These are phyloP conservation scores for Eulimnadia texana DNA, from an alignment of 1,140 invertebrate species.

Conservation along the genomic window DNA sequence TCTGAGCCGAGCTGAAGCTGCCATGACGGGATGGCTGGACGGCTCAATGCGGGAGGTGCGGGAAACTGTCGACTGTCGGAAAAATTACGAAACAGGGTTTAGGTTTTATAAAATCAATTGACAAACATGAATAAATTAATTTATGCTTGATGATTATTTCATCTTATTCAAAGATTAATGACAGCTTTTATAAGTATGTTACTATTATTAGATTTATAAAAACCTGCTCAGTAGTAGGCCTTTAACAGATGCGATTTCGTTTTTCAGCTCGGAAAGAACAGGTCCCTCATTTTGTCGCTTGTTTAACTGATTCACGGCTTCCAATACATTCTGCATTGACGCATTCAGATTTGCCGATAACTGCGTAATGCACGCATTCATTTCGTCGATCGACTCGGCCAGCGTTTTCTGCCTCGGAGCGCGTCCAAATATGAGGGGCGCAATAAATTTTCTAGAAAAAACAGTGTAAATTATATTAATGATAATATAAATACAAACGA, in stretches of 20 bases:
- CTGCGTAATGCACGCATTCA: not conserved
- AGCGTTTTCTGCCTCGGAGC: not conserved
- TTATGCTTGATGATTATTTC: not conserved
- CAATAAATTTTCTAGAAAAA: not conserved
- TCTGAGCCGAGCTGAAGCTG: constrained; percentile 33
- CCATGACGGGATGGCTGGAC: constrained; percentile 59
- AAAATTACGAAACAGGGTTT: not conserved
- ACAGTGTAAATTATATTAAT: not conserved
- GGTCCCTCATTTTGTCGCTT: not conserved
- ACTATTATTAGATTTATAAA: too few relatives aligned
- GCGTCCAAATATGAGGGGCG: not conserved
- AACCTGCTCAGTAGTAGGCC: not conserved
- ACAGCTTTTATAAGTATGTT: too few relatives aligned
- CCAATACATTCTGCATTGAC: not conserved
- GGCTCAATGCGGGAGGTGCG: constrained; percentile 36
- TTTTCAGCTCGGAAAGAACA: not conserved
- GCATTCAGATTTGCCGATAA: not conserved
- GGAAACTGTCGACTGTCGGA: constrained; percentile 52
- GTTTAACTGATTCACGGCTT: not conserved
- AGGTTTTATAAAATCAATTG: not conserved
- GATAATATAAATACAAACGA: too few relatives aligned
- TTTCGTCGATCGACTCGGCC: not conserved
- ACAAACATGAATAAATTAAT: not conserved
- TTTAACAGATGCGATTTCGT: not conserved
- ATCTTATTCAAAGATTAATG: too few relatives aligned